phyloP scores from a whole-genome alignment of 2,888 invertebrate genomes.

The Hirtodrosophila cameraria region DNA sequence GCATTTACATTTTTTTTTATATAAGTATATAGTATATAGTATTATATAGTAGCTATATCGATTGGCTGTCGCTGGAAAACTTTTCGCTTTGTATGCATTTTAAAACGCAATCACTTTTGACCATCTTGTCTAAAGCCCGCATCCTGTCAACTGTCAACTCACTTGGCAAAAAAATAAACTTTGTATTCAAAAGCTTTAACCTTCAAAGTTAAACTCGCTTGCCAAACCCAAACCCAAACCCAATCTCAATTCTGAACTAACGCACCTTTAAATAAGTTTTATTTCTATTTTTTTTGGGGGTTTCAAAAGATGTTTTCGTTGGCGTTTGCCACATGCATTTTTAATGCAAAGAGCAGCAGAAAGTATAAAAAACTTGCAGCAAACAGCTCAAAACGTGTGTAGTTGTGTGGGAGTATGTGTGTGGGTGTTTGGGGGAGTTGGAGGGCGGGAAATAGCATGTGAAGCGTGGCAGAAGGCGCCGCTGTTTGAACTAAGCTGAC shows the following conservation, averaged over 20 bases:
- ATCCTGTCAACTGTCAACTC: constrained; percentile 48
- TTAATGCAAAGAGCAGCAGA: constrained; percentile 62
- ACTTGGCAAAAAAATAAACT: constrained; percentile 25
- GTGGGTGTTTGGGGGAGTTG: neutral
- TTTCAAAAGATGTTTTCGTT: constrained; percentile 21
- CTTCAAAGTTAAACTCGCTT: constrained; percentile 46
- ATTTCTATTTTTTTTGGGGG: constrained; percentile 17
- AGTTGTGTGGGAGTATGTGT: neutral
- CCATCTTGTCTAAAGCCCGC: constrained; percentile 61
- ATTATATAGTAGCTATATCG: constrained; percentile 41
- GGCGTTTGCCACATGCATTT: constrained; percentile 64
- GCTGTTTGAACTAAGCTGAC: constrained; percentile 47
- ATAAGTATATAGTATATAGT: neutral
- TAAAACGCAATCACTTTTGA: constrained; percentile 35
- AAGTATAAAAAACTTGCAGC: constrained; percentile 41
- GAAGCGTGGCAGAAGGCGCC: neutral
- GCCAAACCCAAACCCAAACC: constrained; percentile 21
- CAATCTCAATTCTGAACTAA: no score
- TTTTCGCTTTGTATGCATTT: constrained; percentile 38
- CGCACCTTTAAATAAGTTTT: constrained; percentile 32
- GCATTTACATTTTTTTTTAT: neutral
- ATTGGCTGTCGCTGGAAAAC: constrained; percentile 37
- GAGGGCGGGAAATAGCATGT: no score
- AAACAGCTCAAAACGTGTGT: constrained; percentile 42
- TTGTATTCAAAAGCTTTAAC: constrained; percentile 47